Base-by-base conservation (phyloP, 2,888 invertebrate genomes). In the Nomada ferruginata region DNA sequence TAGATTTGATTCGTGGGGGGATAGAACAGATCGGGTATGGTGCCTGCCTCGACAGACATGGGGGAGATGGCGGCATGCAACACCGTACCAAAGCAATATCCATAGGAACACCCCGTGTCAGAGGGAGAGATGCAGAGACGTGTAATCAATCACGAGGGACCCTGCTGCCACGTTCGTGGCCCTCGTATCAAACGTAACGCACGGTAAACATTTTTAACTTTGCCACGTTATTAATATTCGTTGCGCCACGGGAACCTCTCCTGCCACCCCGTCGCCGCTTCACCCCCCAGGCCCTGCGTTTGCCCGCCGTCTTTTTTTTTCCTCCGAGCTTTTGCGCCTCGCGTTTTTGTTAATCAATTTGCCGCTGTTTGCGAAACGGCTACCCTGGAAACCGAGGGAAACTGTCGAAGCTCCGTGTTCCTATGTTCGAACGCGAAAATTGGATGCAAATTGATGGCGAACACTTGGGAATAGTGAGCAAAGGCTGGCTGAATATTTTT, bases 161-260 rank as follows among this genome's bases (percentile, higher is more conserved):
- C 91, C 90, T 89, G 91, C 91, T 91, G 92, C 93, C 90, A 91
- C 89, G 91, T 91, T 90, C 92, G 90, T 91, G 90, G 92, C 91
- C 92, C 92, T 92, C 92, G 91, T 92, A 92, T 92, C 92, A 91
- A 91, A 91, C 91, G 88, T 91, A 91, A 91, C 92, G 91, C 92
- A 93, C 91, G 91, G 92, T 92, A 92, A 92, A 92, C 92, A 92
- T 93, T 93, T 93, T 93, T 93, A 93, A 93, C 93, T 92, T 91
- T 92, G 92, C 92, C 92, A 92, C 92, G 93, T 93, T 93, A 93
- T 93, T 93, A 93, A 93, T 93, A 93, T 93, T 92, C 91, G 91
- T 92, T 91, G 91, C 89, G 89, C 87, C 82, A 82, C 87, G 85
- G 84, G 85, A 82, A 79, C 85, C 76, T 71, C 81, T 81, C 74